Conservation (phyloP, 2,113 vertebrate species). For the Pelvicachromis taeniatus region DNA sequence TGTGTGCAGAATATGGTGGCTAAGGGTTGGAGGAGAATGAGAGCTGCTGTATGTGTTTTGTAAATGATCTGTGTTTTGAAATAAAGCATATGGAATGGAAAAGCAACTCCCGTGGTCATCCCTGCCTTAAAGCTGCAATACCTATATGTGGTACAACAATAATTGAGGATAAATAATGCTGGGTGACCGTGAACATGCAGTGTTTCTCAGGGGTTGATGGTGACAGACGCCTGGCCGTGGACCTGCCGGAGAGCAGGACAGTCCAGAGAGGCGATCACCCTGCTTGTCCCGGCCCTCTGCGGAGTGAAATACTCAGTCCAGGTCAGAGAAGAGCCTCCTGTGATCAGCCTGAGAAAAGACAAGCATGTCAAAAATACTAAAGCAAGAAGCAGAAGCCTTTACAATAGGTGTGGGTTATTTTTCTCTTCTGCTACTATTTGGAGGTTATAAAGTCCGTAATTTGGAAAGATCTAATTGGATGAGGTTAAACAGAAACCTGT, state of each 20-base stretch:
- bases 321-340: constrained; percentile 69
- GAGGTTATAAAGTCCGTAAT: background rate
- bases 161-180: background rate
- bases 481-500: accelerated
- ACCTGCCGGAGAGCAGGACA: constrained; percentile 85
- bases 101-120: no score
- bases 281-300: constrained; percentile 70
- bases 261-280: constrained; percentile 85
- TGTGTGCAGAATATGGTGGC: no score
- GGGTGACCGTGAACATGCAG: background rate
- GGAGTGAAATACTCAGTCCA: constrained; percentile 80
- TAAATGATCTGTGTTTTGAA: no score
- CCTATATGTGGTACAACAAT: background rate
- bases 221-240: constrained; percentile 74
- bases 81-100: no score
- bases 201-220: constrained; percentile 32
- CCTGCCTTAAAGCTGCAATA: no score
- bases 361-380: background rate
- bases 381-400: accelerated
- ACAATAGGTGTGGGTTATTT: accelerated
- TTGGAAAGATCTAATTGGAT: accelerated
- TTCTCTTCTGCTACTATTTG: accelerated
- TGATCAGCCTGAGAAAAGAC: constrained; percentile 74
- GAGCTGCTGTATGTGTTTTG: no score
- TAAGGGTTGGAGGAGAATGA: no score